Evolutionary conservation across 2,888 invertebrate species (phyloP).

Genomic region (Amblyjoppa fuscipennis): DNA sequence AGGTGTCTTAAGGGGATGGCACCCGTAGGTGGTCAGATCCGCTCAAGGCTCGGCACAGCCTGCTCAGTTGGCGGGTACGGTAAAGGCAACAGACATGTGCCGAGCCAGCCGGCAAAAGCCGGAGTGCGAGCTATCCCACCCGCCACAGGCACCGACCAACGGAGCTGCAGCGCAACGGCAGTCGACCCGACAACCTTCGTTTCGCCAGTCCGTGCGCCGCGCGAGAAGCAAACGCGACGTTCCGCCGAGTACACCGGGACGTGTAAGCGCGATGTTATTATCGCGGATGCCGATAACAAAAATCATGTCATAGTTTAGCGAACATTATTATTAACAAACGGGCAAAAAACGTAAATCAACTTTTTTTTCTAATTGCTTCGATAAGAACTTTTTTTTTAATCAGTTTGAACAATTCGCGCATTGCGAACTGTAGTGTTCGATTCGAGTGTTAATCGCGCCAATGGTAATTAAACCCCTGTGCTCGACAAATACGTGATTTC

Average conservation of each 20-base stretch:
- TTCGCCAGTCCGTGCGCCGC: conserved; percentile 44
- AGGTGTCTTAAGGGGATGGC: neutral
- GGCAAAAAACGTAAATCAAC: neutral
- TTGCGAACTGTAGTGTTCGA: neutral
- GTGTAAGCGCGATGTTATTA: neutral
- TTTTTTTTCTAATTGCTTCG: neutral
- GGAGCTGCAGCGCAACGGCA: conserved; percentile 51
- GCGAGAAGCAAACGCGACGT: conserved; percentile 22
- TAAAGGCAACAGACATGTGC: neutral
- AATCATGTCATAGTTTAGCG: neutral
- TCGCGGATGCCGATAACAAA: neutral
- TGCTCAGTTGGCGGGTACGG: conserved; percentile 1
- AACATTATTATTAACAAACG: neutral
- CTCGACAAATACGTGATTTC: neutral
- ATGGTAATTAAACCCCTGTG: neutral
- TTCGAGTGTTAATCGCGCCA: neutral
- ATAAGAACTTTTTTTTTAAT: neutral
- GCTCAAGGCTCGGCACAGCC: neutral
- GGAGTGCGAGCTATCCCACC: conserved; percentile 11
- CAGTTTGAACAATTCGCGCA: neutral
- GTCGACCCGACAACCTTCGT: conserved; percentile 54
- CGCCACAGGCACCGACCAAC: conserved; percentile 10
- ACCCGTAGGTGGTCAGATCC: conserved; percentile 1
- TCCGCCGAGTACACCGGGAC: neutral
- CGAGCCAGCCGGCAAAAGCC: neutral